These are phyloP conservation scores for Drosophila setifemur DNA, from an alignment of 1,140 invertebrate genomes.

Conservation along the genomic window DNA sequence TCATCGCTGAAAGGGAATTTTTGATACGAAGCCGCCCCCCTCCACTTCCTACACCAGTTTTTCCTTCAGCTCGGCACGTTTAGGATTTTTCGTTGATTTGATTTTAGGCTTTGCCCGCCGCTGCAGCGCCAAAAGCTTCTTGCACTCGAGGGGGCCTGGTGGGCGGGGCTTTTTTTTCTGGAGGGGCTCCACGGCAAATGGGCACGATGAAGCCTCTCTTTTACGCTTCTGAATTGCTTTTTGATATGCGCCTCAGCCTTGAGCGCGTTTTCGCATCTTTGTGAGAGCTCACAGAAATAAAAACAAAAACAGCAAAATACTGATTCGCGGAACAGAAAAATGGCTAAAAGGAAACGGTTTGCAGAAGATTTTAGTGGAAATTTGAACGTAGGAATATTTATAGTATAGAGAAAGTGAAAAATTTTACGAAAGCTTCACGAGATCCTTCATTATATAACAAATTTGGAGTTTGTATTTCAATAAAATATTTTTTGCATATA, in stretches of 20 bases:
- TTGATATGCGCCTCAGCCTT: conserved; percentile 57
- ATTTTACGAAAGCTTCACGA: no score
- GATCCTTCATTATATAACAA: no score
- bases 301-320: conserved; percentile 8
- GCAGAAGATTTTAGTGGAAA: conserved; percentile 40
- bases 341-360: conserved; percentile 6
- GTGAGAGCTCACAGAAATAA: not conserved
- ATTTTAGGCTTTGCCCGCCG: conserved; percentile 69
- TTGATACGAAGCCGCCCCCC: conserved; percentile 42
- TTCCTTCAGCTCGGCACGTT: conserved; percentile 48
- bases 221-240: conserved; percentile 69
- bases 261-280: conserved; percentile 47
- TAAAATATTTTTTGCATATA: no score
- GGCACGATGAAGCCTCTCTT: conserved; percentile 13
- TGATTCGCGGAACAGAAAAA: conserved; percentile 6
- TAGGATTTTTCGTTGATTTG: conserved; percentile 78
- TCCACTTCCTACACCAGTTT: not conserved
- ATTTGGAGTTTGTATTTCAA: no score
- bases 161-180: not conserved
- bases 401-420: no score
- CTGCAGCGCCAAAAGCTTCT: conserved; percentile 61
- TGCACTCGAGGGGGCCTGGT: conserved; percentile 18
- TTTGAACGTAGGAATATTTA: no score
- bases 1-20: conserved; percentile 68
- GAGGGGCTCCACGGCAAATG: not conserved